Conservation (phyloP, 2,888 invertebrate species). For the Terebella lapidaria region DNA sequence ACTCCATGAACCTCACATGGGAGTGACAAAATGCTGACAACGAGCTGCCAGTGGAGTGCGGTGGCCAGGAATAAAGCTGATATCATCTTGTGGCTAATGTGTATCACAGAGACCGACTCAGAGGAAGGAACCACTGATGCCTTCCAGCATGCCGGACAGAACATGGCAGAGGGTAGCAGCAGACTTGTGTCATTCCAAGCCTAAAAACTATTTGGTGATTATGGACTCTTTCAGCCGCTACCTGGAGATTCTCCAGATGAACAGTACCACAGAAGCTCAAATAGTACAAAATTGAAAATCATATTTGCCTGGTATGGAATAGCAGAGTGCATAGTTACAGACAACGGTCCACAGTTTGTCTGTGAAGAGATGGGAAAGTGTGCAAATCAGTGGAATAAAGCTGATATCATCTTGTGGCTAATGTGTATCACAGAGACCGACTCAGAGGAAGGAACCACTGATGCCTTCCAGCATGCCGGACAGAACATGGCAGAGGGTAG, state of each 20-base stretch:
- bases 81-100: neutral
- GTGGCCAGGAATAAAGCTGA: conserved; percentile 6
- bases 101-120: neutral
- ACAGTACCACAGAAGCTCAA: neutral
- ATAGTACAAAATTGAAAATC: conserved; percentile 1
- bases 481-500: conserved; percentile 6
- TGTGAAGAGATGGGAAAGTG: neutral
- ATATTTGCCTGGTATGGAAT: neutral
- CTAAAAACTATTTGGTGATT: neutral
- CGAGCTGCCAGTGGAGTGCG: neutral
- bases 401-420: too few relatives aligned
- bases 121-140: conserved; percentile 1
- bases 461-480: neutral
- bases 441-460: conserved; percentile 4
- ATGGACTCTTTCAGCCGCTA: conserved; percentile 4
- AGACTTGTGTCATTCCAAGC: conserved; percentile 3
- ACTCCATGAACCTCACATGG: conserved; percentile 5
- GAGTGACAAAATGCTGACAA: neutral
- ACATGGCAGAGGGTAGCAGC: conserved; percentile 6
- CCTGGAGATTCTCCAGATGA: neutral
- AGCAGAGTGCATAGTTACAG: neutral
- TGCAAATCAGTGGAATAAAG: too few relatives aligned
- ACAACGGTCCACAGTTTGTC: conserved; percentile 5
- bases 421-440: neutral
- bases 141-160: neutral